Evolutionary conservation across 1,140 invertebrate genomes (phyloP).

Genomic region (Drosophila busckii): DNA sequence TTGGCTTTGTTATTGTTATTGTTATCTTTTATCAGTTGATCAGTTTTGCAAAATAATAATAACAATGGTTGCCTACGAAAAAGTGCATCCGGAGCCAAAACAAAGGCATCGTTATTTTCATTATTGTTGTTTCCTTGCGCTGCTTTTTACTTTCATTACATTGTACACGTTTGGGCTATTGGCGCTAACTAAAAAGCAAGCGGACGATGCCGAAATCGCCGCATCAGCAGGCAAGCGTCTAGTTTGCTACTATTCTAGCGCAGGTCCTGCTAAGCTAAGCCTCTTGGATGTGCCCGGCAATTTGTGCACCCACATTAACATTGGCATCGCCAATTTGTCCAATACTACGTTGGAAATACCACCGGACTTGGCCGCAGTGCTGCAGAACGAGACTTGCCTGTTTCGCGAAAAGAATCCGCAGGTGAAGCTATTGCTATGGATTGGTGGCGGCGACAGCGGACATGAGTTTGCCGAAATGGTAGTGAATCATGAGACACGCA

Average conservation of each 20-base stretch:
- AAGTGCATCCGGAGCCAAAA: not conserved
- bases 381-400: conserved; percentile 80
- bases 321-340: conserved; percentile 85
- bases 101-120: too few species aligned
- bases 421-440: conserved; percentile 88
- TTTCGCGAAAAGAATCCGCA: conserved; percentile 84
- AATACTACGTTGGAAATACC: conserved; percentile 82
- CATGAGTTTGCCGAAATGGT: conserved; percentile 86
- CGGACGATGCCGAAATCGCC: too few species aligned
- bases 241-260: conserved; percentile 83
- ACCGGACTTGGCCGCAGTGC: conserved; percentile 76
- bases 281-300: conserved; percentile 83
- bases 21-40: too few species aligned
- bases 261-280: conserved; percentile 78
- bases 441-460: conserved; percentile 83
- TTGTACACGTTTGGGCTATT: too few species aligned
- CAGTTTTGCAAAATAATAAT: conserved; percentile 9
- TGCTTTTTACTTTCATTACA: too few species aligned
- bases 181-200: too few species aligned
- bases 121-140: too few species aligned
- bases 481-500: conserved; percentile 83
- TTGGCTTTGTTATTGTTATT: not conserved
- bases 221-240: too few species aligned
- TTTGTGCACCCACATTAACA: conserved; percentile 90
- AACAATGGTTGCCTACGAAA: conserved; percentile 20